Conservation (phyloP, 2,113 vertebrate species). For the Callopanchax toddi region DNA sequence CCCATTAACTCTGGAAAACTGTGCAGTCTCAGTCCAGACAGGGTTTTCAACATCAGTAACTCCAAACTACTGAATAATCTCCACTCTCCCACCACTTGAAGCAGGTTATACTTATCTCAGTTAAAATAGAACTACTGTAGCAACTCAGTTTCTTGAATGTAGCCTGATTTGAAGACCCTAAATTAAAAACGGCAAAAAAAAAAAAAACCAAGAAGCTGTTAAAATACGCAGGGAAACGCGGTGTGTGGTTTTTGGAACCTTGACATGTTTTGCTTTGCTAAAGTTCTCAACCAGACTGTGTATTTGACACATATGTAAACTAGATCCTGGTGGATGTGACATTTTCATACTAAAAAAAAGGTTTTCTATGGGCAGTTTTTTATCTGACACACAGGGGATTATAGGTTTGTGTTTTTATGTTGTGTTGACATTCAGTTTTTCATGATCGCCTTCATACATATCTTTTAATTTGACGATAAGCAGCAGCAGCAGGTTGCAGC, state of each 20-base stretch:
- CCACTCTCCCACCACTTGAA: conserved; percentile 8
- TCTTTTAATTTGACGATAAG: conserved; percentile 7
- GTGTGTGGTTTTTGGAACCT: conserved; percentile 27
- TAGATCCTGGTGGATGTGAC: conserved; percentile 51
- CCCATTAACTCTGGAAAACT: conserved; percentile 38
- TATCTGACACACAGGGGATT: conserved; percentile 26
- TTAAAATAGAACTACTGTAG: conserved; percentile 24
- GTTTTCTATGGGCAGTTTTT: conserved; percentile 63
- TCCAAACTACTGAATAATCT: conserved; percentile 10
- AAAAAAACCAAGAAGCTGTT: conserved; percentile 33
- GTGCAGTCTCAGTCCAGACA: conserved; percentile 32
- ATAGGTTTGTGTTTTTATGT: conserved; percentile 20
- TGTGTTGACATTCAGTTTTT: conserved; percentile 28
- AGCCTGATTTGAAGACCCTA: conserved; percentile 26
- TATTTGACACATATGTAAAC: conserved; percentile 37
- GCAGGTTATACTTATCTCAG: conserved; percentile 18
- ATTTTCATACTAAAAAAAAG: conserved; percentile 60
- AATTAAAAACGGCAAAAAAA: conserved; percentile 41
- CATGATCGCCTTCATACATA: conserved; percentile 21
- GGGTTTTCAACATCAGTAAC: conserved; percentile 8
- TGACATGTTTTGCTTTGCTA: conserved; percentile 42
- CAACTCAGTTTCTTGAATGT: conserved; percentile 50
- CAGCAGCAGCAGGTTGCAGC: conserved; percentile 25
- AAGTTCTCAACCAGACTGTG: conserved; percentile 43
- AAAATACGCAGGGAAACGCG: conserved; percentile 61